Conservation (phyloP, 2,888 invertebrate species). For the Parasteatoda lunata region DNA sequence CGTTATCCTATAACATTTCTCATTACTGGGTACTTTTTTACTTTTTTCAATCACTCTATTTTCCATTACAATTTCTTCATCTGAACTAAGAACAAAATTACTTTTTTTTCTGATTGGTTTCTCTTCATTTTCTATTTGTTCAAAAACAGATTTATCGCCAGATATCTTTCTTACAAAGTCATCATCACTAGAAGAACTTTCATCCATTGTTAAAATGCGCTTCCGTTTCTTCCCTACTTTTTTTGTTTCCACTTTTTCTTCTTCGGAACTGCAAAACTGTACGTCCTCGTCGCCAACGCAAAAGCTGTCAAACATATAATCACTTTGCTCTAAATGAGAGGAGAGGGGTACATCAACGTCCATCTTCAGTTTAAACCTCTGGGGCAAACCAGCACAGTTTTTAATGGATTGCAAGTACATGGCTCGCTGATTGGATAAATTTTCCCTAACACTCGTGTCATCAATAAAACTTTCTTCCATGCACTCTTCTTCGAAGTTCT, state of each 20-base stretch:
- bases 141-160: neutral
- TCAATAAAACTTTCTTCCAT: conserved; percentile 64
- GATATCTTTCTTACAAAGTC: conserved; percentile 11
- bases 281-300: conserved; percentile 60
- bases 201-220: conserved; percentile 29
- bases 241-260: neutral
- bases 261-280: conserved; percentile 19
- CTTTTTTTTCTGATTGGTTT: neutral
- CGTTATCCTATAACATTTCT: too few species aligned
- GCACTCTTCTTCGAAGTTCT: conserved; percentile 3
- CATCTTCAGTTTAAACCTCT: conserved; percentile 48
- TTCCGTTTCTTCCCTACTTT: conserved; percentile 17
- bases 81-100: neutral
- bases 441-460: conserved; percentile 23
- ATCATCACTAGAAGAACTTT: conserved; percentile 43
- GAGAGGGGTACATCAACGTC: neutral
- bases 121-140: neutral
- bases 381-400: conserved; percentile 29
- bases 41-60: too few species aligned
- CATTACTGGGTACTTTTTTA: too few species aligned
- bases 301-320: conserved; percentile 60
- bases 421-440: conserved; percentile 25
- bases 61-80: neutral
- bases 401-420: conserved; percentile 59
- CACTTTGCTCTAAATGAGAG: neutral